These are phyloP conservation scores for Hyles vespertilio DNA, from an alignment of 1,140 invertebrate genomes.

Conservation along the genomic window DNA sequence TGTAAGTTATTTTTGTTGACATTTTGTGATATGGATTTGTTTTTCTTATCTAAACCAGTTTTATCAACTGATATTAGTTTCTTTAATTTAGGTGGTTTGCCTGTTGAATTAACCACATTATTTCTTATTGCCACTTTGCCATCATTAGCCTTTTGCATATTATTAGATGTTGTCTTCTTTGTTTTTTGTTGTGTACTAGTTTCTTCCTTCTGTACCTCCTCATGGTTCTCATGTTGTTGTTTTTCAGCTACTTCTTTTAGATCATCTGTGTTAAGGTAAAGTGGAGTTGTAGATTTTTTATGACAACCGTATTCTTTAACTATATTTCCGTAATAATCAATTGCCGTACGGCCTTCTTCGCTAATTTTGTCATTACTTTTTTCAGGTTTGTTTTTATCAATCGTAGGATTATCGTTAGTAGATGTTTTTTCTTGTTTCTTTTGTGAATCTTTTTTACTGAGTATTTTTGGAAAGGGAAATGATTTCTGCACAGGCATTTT, in stretches of 20 bases:
- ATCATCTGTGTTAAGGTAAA: constrained; percentile 80
- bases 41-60: constrained; percentile 25
- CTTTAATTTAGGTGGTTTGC: constrained; percentile 22
- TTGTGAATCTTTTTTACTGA: constrained; percentile 58
- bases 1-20: constrained; percentile 44
- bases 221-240: constrained; percentile 40
- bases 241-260: constrained; percentile 77
- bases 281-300: constrained; percentile 73
- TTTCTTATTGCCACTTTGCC: too few species aligned
- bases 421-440: constrained; percentile 29
- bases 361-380: constrained; percentile 54
- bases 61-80: constrained; percentile 14
- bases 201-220: constrained; percentile 23
- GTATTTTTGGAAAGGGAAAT: constrained; percentile 58
- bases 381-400: constrained; percentile 40
- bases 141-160: constrained; percentile 15
- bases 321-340: constrained; percentile 88
- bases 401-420: constrained; percentile 22
- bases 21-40: constrained; percentile 36
- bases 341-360: constrained; percentile 82
- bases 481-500: constrained; percentile 68
- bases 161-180: constrained; percentile 7
- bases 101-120: constrained; percentile 18
- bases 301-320: constrained; percentile 80
- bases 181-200: constrained; percentile 1